These are phyloP conservation scores for Platycheirus rosarum DNA, from an alignment of 2,888 invertebrate genomes.

Conservation along the genomic window DNA sequence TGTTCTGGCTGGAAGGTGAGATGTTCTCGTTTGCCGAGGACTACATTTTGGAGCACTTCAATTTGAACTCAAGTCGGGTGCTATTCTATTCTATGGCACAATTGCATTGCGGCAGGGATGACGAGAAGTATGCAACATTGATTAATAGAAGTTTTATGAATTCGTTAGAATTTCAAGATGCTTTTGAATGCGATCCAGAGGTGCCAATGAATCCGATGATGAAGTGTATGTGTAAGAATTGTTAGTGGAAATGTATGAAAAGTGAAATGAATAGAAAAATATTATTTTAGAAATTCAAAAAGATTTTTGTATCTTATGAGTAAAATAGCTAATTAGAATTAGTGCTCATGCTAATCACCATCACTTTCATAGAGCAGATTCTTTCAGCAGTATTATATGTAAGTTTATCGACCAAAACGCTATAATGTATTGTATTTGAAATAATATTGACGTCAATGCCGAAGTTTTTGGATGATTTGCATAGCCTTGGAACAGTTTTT, in stretches of 20 bases:
- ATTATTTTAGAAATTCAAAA: no score
- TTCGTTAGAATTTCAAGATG: constrained; percentile 78
- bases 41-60: constrained; percentile 78
- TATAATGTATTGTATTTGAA: no score
- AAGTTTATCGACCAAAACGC: no score
- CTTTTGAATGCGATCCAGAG: constrained; percentile 77
- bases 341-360: no score
- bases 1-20: constrained; percentile 80
- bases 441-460: no score
- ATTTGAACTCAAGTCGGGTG: constrained; percentile 77
- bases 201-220: constrained; percentile 78
- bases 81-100: constrained; percentile 81
- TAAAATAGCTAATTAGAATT: no score
- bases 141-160: constrained; percentile 81
- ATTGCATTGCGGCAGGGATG: constrained; percentile 78
- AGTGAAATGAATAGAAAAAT: no score
- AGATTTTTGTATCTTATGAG: no score
- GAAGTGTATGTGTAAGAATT: constrained; percentile 78
- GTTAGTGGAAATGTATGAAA: constrained; percentile 25
- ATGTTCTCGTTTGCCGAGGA: constrained; percentile 80
- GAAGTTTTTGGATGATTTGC: no score
- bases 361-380: no score
- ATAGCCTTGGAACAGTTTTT: no score
- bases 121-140: constrained; percentile 75
- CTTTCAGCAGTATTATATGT: no score